Evolutionary conservation across 2,797 vertebrate genomes (phyloP), one percentile per base, ranked within the genome.

Genomic region (Etheostoma perlongum): DNA sequence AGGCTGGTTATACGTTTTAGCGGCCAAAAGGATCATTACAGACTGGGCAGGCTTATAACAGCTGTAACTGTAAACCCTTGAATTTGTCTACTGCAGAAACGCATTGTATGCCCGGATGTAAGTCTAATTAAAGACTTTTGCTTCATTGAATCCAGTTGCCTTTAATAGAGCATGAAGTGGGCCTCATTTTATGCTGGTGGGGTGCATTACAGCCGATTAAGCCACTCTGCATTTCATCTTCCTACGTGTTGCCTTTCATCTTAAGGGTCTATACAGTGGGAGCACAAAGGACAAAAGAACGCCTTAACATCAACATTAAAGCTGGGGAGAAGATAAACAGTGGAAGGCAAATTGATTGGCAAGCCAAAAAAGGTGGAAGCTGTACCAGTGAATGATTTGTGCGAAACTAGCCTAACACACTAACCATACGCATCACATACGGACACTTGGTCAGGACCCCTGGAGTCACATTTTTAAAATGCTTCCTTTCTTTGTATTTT

Each of bases 91-190:
- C 61, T 78, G 78, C 73, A 69, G 79, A 88, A 89, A 47, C 51
- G 62, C 71, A 81, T 66, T 53, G 30, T 78, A 83, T 82, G 77
- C 83, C 86, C 85, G 84, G 10, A 40, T 40, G 36, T 40, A 89
- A 86, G 87, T 86, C 89, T 91, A 94, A 91, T 94, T 93, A 94
- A 83, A 84, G 85, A 85, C 79, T 80, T 81, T 85, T 89, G 92
- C 88, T 92, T 89, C 85, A 90, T 82, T 93, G 92, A 91, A 91
- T 93, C 87, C 87, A 81, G 91, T 92, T 92, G 89, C 83, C 83
- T 93, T 93, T 93, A 94, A 95, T 92, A 93, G 93, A 92, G 86
- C 92, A 89, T 93, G 90, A 92, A 94, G 90, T 92, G 77, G 84
- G 84, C 87, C 91, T 92, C 89, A 84, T 94, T 92, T 91, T 88